Base-by-base conservation (phyloP, 1,140 invertebrate species). In the Hylaeus volcanicus region DNA sequence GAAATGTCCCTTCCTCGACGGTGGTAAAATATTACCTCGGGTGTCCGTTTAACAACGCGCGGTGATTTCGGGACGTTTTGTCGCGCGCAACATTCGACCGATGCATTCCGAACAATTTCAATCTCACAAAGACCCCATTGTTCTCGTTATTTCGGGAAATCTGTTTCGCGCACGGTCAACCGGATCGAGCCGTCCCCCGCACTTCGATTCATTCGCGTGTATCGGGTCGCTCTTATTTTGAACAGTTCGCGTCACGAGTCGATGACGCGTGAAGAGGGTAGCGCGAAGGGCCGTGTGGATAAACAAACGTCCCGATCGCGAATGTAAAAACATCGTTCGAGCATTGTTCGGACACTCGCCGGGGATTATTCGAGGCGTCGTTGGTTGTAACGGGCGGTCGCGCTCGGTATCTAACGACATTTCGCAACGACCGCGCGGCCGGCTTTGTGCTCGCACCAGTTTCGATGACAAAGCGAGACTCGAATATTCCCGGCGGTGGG, bases 261-360 rank as follows among this genome's bases (percentile, higher is more conserved):
- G 65, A 51, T 68, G 65, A 51, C 45, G 65, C 65, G 65, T 53
- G 55, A 68, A 37, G 14, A 58, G 65, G 26, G 58, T 1, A 3
- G 12, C 41, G 60, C 8, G 72, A 9, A 11, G 45, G 72, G 39
- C 37, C 12, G 26, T 5, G 68, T 15, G 76, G 48, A 70, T 61
- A 56, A 61, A 79, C 69, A 14, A 58, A 14, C 60, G 51, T 26
- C 8, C 12, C 78, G 78, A 74, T 74, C 56, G 71, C 48, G 51
- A 60, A 60, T 68, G 74, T 74, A 80, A 80, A 80, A 74, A 80
- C 78, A 80, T 66, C 58, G 72, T 53, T 64, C 69, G 48, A 6
- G 48, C 39, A 79, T 79, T 80, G 78, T 80, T 73, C 58, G 51
- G 11, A 3, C 66, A 43, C 55, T 66, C 48, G n/a, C 11, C 41